Percentiles rank a stretch among this genome's conserved stretches.
Conservation (phyloP, 1,140 invertebrate genomes). For the Adoxophyes honmai region DNA sequence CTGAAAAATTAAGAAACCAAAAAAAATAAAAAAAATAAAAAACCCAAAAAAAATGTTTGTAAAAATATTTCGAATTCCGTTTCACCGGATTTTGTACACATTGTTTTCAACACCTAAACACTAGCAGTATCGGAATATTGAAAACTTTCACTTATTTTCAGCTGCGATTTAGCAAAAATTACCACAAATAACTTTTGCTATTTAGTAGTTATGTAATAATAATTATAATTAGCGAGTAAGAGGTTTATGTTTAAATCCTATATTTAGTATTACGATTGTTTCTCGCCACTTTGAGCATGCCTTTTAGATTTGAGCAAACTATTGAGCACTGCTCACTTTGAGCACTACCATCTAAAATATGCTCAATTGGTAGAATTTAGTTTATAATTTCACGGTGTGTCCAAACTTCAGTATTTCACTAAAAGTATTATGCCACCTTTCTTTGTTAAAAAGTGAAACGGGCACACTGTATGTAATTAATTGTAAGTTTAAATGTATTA, state of each 20-base stretch:
- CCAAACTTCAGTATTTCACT: constrained; percentile 23
- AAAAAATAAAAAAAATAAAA: constrained; percentile 44
- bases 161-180: constrained; percentile 11
- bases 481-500: constrained; percentile 33
- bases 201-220: constrained; percentile 11
- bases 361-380: background rate
- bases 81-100: constrained; percentile 17
- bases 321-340: too few species aligned
- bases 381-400: constrained; percentile 15
- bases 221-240: constrained; percentile 25
- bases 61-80: constrained; percentile 45
- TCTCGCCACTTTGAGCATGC: background rate
- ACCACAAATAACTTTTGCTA: constrained; percentile 12
- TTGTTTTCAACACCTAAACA: constrained; percentile 14
- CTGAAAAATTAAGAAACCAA: constrained; percentile 41
- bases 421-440: constrained; percentile 20
- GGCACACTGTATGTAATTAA: constrained; percentile 20
- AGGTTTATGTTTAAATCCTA: constrained; percentile 30
- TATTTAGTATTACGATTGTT: constrained; percentile 27
- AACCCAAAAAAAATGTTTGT: constrained; percentile 45
- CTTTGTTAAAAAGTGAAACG: constrained; percentile 19
- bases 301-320: too few species aligned
- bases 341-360: background rate
- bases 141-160: constrained; percentile 2
- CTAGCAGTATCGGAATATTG: constrained; percentile 19